phyloP scores from a whole-genome alignment of 2,797 vertebrate genomes.

The Halcyon smyrnensis region DNA sequence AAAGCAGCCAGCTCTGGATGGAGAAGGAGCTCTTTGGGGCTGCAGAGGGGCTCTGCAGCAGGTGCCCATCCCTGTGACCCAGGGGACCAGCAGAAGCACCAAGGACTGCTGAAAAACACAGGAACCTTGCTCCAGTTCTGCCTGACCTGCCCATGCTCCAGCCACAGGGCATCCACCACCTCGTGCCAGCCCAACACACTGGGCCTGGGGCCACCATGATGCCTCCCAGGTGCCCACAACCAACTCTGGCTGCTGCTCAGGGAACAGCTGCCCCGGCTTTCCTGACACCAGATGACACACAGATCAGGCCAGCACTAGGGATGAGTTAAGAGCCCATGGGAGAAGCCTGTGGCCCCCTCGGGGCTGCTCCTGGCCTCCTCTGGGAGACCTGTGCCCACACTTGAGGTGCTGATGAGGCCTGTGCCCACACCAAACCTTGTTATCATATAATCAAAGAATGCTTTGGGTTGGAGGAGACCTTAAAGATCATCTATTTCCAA shows the following conservation, averaged over 20 bases:
- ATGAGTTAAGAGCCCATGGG: neutral
- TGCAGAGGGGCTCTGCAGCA: neutral
- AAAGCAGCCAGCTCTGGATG: neutral
- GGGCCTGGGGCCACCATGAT: rapidly evolving
- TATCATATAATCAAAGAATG: too few relatives aligned
- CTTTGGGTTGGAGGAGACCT: too few relatives aligned
- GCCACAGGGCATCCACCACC: neutral
- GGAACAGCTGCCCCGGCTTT: neutral
- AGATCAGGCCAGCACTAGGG: neutral
- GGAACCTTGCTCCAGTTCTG: neutral
- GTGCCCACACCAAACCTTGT: neutral
- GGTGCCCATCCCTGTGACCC: rapidly evolving
- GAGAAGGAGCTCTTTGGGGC: neutral
- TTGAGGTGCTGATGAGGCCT: neutral
- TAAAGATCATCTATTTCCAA: too few relatives aligned
- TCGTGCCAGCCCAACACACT: neutral
- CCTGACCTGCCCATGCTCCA: rapidly evolving
- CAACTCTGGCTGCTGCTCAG: neutral
- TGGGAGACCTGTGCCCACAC: rapidly evolving
- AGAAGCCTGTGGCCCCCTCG: rapidly evolving
- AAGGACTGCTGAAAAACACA: neutral
- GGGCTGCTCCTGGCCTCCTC: neutral
- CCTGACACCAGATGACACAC: neutral
- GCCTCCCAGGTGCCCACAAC: neutral
- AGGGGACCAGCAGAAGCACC: neutral